These are phyloP conservation scores for Palythoa grandiflora DNA, from an alignment of 92 coral and sea anemone species.

Conservation along the genomic window DNA sequence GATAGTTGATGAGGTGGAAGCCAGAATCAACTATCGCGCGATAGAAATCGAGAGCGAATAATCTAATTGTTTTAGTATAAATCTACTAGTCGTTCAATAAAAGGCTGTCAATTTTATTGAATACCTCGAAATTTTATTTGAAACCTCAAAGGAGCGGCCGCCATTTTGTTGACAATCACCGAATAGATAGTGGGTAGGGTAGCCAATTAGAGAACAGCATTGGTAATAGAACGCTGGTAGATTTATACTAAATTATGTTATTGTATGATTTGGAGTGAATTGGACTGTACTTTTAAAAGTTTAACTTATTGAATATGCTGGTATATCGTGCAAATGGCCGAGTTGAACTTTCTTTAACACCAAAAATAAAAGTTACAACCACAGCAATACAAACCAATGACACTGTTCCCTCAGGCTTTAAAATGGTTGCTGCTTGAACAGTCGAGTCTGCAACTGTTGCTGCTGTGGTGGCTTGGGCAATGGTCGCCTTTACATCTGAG, in stretches of 20 bases:
- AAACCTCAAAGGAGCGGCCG: too few species aligned
- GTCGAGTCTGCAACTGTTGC: constrained; percentile 17
- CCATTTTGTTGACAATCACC: too few species aligned
- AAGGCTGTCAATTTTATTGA: too few species aligned
- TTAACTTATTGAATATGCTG: neutral
- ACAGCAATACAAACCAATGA: constrained; percentile 7
- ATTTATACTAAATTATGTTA: neutral
- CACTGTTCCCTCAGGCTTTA: constrained; percentile 3
- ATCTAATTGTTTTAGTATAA: too few species aligned
- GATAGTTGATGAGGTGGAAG: too few species aligned
- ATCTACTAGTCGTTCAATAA: too few species aligned
- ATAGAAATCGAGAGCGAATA: too few species aligned
- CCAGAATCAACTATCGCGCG: too few species aligned
- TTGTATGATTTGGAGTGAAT: neutral
- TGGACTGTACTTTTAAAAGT: neutral
- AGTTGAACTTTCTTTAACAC: neutral
- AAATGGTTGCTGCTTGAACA: constrained; percentile 6
- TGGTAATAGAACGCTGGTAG: too few species aligned
- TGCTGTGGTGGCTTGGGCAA: constrained; percentile 25
- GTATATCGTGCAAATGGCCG: neutral
- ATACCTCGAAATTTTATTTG: too few species aligned
- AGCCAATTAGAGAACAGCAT: too few species aligned
- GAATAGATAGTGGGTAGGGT: too few species aligned
- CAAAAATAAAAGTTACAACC: neutral
- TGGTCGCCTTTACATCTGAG: constrained; percentile 7